Evolutionary conservation across 2,888 invertebrate species (phyloP), one percentile per base, ranked within the genome.

Genomic region (Aphidoletes aphidimyza): DNA sequence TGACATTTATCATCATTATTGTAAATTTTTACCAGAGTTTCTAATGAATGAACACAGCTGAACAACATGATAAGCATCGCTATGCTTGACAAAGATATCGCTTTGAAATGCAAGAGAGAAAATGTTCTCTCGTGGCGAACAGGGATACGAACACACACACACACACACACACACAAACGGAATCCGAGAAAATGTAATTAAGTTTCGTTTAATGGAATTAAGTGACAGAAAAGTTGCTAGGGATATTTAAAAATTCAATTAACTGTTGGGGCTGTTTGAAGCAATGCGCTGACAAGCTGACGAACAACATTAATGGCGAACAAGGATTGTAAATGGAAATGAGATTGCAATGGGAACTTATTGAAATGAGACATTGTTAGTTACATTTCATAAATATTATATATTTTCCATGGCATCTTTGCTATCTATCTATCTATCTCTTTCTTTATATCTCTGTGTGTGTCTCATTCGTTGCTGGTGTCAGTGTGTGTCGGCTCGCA

Each of bases 241-340:
- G 34, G 34, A 69, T 69, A 69, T 69, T 69, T 30, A 26, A 69
- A 69, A 69, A 69, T 69, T 69, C 11, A 69, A 69, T 69, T 69
- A 69, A 3, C 69, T 69, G 26, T 1, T 14, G 30, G n/a, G 30
- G 14, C 11, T 69, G 2, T 26, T 26, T 30, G 14, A 34, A 30
- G 42, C 42, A 11, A 42, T 42, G 11, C 8, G 11, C 42, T 42
- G 47, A 6, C n/a, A n/a, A 17, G 8, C 11, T 47, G 47, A 47
- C n/a, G n/a, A 47, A 17, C 47, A 19, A 47, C 11, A n/a, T 47
- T 19, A 17, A 47, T 47, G 47, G 47, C 47, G 3, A 47, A n/a
- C n/a, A n/a, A 54, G 22, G 22, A 54, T 54, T 54, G 54, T 22
- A 54, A n/a, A 54, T 22, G 54, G 6, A 54, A 2, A 54, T 54